Evolutionary conservation across 2,797 vertebrate species (phyloP).

Genomic region (Telmatherina bonti): DNA sequence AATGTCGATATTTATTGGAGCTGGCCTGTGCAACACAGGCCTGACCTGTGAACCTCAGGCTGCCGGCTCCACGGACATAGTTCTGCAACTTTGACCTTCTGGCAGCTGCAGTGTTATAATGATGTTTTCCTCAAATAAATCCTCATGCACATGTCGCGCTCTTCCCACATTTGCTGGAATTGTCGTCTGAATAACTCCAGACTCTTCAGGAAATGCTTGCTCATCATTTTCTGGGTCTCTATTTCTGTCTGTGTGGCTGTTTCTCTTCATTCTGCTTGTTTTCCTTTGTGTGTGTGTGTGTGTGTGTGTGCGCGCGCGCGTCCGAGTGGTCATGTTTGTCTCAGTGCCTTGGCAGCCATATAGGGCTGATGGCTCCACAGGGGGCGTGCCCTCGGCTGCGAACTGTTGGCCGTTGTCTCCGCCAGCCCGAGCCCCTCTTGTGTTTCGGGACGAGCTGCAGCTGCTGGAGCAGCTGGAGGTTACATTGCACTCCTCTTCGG

Average conservation of each 20-base stretch:
- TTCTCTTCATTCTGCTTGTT: slow-evolving; percentile 16
- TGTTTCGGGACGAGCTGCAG: slow-evolving; percentile 60
- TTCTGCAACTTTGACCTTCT: slow-evolving; percentile 17
- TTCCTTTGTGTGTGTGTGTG: background rate
- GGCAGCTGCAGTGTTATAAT: slow-evolving; percentile 18
- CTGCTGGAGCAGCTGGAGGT: slow-evolving; percentile 80
- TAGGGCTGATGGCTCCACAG: slow-evolving; percentile 48
- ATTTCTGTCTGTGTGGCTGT: slow-evolving; percentile 22
- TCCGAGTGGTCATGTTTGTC: slow-evolving; percentile 44
- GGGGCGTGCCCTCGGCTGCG: slow-evolving; percentile 27
- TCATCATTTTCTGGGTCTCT: background rate
- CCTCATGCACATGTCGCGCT: slow-evolving; percentile 20
- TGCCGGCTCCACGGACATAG: background rate
- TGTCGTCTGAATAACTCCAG: slow-evolving; percentile 4
- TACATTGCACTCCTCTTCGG: slow-evolving; percentile 53
- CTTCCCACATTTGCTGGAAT: background rate
- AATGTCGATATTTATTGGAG: slow-evolving; percentile 65
- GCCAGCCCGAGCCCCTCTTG: slow-evolving; percentile 46
- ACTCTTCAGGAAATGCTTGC: slow-evolving; percentile 11
- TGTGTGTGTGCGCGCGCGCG: slow-evolving; percentile 1
- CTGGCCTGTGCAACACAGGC: slow-evolving; percentile 42
- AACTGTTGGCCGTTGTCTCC: slow-evolving; percentile 42
- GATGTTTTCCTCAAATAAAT: slow-evolving; percentile 6
- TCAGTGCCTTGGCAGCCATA: slow-evolving; percentile 52
- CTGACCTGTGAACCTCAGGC: slow-evolving; percentile 52